A percentile compares a stretch with the other conserved stretches of the same genome.
phyloP scores from a whole-genome alignment of 53 echinoderm and acorn worm species.

The Temnopleurus reevesii region DNA sequence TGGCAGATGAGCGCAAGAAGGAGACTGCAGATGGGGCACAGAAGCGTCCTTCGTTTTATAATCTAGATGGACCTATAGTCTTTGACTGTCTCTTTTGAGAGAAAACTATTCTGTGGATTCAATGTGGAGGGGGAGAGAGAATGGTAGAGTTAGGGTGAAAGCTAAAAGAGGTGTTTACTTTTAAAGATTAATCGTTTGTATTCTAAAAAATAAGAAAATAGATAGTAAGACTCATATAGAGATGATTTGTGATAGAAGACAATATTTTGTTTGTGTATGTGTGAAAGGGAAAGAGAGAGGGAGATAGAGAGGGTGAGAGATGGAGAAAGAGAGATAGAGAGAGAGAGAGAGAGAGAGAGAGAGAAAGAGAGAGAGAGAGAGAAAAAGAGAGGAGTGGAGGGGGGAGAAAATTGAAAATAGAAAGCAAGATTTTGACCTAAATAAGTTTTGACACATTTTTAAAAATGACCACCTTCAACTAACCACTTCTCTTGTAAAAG shows the following conservation, averaged over 20 bases:
- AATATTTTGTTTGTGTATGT: neutral
- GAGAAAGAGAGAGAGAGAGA: neutral
- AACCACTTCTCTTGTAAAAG: too few relatives aligned
- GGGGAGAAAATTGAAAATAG: neutral
- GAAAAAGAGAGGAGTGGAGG: neutral
- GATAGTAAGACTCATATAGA: neutral
- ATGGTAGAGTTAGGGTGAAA: neutral
- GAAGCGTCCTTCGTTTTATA: too few relatives aligned
- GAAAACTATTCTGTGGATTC: too few relatives aligned
- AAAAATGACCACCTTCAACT: too few relatives aligned
- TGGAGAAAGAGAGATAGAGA: neutral
- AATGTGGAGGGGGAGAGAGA: constrained; percentile 33
- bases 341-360: neutral
- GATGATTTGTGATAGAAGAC: neutral
- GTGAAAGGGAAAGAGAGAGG: neutral
- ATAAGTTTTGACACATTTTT: too few relatives aligned
- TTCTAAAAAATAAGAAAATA: too few relatives aligned
- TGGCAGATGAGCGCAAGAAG: constrained; percentile 40
- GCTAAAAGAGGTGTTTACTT: too few relatives aligned
- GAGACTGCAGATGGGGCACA: neutral
- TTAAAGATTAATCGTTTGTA: too few relatives aligned
- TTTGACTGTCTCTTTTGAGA: too few relatives aligned
- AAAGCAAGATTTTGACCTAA: too few relatives aligned
- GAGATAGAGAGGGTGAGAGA: neutral
- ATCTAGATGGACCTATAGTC: too few relatives aligned